phyloP scores from a whole-genome alignment of 1,140 invertebrate genomes.

The Drosophila triauraria region DNA sequence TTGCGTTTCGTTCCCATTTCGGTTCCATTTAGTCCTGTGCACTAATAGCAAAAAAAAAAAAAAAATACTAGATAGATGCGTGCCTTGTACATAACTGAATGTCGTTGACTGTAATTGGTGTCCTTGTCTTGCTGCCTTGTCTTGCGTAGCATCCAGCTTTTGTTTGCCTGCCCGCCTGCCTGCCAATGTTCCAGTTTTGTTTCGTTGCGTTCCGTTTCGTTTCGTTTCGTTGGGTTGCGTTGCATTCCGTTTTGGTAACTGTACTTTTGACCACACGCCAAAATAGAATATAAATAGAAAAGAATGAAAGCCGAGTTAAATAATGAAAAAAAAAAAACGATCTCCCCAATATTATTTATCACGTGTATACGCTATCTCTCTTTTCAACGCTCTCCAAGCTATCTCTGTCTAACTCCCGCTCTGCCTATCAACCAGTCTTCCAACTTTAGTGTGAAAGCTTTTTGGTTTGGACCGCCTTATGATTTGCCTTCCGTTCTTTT shows the following conservation, averaged over 20 bases:
- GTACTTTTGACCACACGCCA: slow-evolving; percentile 16
- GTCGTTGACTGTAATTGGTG: slow-evolving; percentile 31
- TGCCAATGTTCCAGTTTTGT: slow-evolving; percentile 28
- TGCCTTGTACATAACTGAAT: slow-evolving; percentile 39
- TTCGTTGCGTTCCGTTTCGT: slow-evolving; percentile 25
- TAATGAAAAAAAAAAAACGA: slow-evolving; percentile 7
- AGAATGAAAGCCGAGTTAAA: neutral
- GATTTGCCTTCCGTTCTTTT: slow-evolving; percentile 23
- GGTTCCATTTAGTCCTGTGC: slow-evolving; percentile 23
- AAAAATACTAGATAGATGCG: slow-evolving; percentile 15
- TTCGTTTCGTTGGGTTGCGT: slow-evolving; percentile 32
- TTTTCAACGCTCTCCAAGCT: slow-evolving; percentile 27
- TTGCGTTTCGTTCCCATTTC: slow-evolving; percentile 6
- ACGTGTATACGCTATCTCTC: slow-evolving; percentile 31
- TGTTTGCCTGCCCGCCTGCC: slow-evolving; percentile 41
- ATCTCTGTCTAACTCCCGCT: slow-evolving; percentile 16
- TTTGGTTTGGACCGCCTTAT: slow-evolving; percentile 33
- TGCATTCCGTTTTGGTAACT: slow-evolving; percentile 33
- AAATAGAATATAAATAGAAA: slow-evolving; percentile 3
- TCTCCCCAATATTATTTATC: slow-evolving; percentile 20
- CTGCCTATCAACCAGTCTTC: slow-evolving; percentile 18
- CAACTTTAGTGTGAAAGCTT: slow-evolving; percentile 44
- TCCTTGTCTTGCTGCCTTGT: slow-evolving; percentile 39
- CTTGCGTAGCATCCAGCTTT: slow-evolving; percentile 55
- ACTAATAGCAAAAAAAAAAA: slow-evolving; percentile 6